Percentiles rank a stretch among this genome's conserved stretches.
Conservation (phyloP, 2,888 invertebrate genomes). For the Deilephila elpenor region DNA sequence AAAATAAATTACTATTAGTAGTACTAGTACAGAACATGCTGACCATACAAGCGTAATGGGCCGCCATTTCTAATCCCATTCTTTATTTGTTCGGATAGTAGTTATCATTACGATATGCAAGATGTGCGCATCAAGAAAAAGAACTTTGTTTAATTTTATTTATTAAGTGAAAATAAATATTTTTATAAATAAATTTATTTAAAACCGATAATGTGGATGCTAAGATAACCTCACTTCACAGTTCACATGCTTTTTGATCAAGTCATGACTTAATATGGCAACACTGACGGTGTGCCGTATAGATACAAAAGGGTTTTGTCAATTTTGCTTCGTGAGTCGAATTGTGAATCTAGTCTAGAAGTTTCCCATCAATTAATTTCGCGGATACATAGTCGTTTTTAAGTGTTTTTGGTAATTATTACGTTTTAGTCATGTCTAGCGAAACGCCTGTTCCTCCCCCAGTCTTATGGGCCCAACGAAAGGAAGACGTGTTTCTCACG, state of each 20-base stretch:
- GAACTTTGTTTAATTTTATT: no score
- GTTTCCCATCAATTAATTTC: slow-evolving; percentile 29
- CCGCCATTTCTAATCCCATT: no score
- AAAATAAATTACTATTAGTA: no score
- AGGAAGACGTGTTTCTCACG: slow-evolving; percentile 92
- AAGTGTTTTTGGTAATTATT: slow-evolving; percentile 31
- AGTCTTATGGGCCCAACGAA: slow-evolving; percentile 97
- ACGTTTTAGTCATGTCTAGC: slow-evolving; percentile 71
- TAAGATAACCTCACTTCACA: not conserved
- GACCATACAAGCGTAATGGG: no score
- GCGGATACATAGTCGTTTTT: slow-evolving; percentile 32
- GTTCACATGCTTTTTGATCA: not conserved
- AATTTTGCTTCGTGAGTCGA: slow-evolving; percentile 23
- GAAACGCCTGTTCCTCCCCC: slow-evolving; percentile 88
- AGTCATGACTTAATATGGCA: not conserved
- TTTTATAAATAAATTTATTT: no score
- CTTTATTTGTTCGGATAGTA: no score
- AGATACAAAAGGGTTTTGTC: slow-evolving; percentile 25
- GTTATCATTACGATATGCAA: no score
- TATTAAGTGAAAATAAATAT: no score
- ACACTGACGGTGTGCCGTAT: not conserved
- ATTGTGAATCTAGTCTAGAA: slow-evolving; percentile 44
- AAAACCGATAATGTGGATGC: not conserved
- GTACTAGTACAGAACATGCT: no score
- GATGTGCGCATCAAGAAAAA: no score